Conservation (phyloP, 2,797 vertebrate species). For the Otolemur crassicaudatus region DNA sequence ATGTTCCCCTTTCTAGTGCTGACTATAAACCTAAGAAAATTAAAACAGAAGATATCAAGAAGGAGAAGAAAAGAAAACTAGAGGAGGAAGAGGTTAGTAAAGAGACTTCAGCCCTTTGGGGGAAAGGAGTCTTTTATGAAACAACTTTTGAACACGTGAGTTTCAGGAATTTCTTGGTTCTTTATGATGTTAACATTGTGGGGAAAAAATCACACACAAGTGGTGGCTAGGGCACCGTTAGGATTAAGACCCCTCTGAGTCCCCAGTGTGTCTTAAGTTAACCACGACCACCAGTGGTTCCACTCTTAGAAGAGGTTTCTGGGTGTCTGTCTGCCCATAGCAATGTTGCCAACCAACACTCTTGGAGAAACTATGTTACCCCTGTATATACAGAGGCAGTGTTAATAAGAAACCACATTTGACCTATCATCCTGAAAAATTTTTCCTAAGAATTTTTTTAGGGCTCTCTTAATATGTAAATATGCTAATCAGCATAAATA, state of each 20-base stretch:
- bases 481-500: background rate
- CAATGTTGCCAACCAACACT: background rate
- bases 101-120: background rate
- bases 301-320: background rate
- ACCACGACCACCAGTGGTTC: background rate
- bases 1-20: constrained; percentile 87
- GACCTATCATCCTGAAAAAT: background rate
- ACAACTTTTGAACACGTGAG: constrained; percentile 27
- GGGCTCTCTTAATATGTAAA: background rate
- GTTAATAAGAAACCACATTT: constrained; percentile 41
- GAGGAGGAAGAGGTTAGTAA: constrained; percentile 93
- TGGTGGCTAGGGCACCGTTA: background rate
- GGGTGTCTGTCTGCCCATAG: background rate
- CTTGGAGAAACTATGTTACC: background rate
- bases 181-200: background rate
- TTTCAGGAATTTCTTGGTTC: constrained; percentile 45
- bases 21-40: constrained; percentile 95
- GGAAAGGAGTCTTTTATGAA: constrained; percentile 5
- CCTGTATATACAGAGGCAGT: background rate
- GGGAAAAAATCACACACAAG: background rate
- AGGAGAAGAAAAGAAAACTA: constrained; percentile 95
- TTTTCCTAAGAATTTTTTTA: constrained; percentile 32
- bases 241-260: background rate
- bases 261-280: background rate
- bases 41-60: constrained; percentile 96